Base-by-base conservation (phyloP, 1,140 invertebrate species). In the Scaptomyza hsui region DNA sequence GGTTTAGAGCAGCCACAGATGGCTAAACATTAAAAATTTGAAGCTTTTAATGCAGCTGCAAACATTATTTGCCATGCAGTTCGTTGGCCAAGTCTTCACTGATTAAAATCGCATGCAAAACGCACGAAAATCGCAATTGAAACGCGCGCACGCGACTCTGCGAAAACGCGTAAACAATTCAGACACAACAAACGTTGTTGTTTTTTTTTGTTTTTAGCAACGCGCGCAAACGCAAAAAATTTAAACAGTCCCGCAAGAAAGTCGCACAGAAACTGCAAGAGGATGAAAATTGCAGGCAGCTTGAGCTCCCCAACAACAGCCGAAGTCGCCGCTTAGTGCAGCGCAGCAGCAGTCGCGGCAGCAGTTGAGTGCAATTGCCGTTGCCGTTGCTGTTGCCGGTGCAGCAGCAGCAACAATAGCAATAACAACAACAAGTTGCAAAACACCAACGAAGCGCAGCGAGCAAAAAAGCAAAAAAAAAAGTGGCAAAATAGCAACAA, bases 191-290 rank as follows among this genome's bases (percentile, higher is more conserved):
- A 29, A 29, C 26, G 19, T 21, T 21, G 1, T 21, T 4, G 2
- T 21, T 4, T 21, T 21, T 4, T 21, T 21, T 5, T 26, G 48
- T 71, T 71, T 76, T 70, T 67, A 47, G 77, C 74, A 74, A 83
- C 63, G 68, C 75, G 78, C 88, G 78, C 76, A 73, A 75, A 71
- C 72, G 88, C 88, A 85, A 89, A 77, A 77, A 82, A 71, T 71
- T 85, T 52, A 89, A 90, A 90, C 89, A 90, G 80, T 90, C 89
- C 89, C 89, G 89, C 89, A 90, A 90, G 89, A 90, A 90, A 90
- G 89, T 83, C 89, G 89, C 89, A 89, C 79, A 89, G 82, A 90
- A 90, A 90, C 89, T 90, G 89, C 89, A 90, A 88, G 89, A 85
- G 89, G 80, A 89, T 85, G 63, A 72, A 88, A 88, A 88, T 82